phyloP scores from a whole-genome alignment of 92 coral and sea anemone genomes.

The Nematostella vectensis region DNA sequence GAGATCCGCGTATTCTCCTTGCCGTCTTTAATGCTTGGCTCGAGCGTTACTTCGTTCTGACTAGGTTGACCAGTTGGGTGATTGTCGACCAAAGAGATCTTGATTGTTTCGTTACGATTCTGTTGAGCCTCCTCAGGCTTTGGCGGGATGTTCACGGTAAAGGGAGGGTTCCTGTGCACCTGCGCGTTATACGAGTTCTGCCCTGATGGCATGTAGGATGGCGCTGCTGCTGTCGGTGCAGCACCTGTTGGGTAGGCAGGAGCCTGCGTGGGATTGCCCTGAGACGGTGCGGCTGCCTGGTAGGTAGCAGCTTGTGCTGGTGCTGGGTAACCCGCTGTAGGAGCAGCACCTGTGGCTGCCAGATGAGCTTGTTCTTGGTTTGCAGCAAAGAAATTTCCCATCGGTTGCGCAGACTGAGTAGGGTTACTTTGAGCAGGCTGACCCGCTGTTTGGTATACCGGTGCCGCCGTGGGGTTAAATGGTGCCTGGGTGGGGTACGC shows the following conservation, averaged over 20 bases:
- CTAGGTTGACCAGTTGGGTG: slow-evolving; percentile 29
- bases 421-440: too few species aligned
- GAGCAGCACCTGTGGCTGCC: neutral
- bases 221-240: slow-evolving; percentile 15
- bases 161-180: slow-evolving; percentile 26
- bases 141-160: slow-evolving; percentile 60
- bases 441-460: too few species aligned
- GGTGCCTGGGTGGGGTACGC: slow-evolving; percentile 16
- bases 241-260: slow-evolving; percentile 21
- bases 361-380: too few species aligned
- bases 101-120: slow-evolving; percentile 48
- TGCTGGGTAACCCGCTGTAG: slow-evolving; percentile 3
- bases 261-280: slow-evolving; percentile 16
- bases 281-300: slow-evolving; percentile 13
- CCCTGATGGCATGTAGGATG: neutral
- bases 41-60: slow-evolving; percentile 37
- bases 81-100: slow-evolving; percentile 56
- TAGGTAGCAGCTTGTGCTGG: neutral
- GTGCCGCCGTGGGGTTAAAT: neutral
- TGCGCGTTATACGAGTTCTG: slow-evolving; percentile 5
- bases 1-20: slow-evolving; percentile 59
- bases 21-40: slow-evolving; percentile 33
- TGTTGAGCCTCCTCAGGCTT: slow-evolving; percentile 25
- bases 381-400: too few species aligned
- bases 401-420: slow-evolving; percentile 6